Conservation (phyloP, 2,888 invertebrate genomes). For the Cephus spinipes region DNA sequence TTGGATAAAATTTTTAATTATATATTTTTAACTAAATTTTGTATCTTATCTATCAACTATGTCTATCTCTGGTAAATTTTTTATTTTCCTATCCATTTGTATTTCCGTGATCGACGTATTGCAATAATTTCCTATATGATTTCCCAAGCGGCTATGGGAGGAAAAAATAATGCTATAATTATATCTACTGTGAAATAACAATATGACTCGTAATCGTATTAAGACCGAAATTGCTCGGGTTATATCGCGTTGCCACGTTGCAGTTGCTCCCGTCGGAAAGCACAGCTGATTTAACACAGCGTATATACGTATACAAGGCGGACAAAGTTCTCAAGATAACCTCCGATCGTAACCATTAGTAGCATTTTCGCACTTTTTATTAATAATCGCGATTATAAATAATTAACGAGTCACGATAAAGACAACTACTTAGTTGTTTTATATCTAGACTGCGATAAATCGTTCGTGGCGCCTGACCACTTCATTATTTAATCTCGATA, state of each 20-base stretch:
- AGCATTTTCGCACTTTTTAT: slow-evolving; percentile 14
- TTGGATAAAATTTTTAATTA: not conserved
- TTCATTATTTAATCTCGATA: not conserved
- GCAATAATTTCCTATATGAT: slow-evolving; percentile 13
- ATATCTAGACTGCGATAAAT: not conserved
- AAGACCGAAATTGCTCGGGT: slow-evolving; percentile 4
- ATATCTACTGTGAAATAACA: not conserved
- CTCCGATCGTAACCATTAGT: slow-evolving; percentile 13
- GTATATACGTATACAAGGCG: slow-evolving; percentile 10
- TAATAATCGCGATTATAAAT: slow-evolving; percentile 5
- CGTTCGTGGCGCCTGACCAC: not conserved
- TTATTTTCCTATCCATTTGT: not conserved
- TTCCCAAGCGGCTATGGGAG: slow-evolving; percentile 12
- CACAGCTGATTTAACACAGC: not conserved
- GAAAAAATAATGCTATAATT: not conserved
- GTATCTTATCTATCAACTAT: not conserved
- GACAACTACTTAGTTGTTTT: not conserved
- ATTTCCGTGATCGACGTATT: not conserved
- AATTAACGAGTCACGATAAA: not conserved
- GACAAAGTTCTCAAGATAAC: slow-evolving; percentile 31
- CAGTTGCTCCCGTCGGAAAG: slow-evolving; percentile 27
- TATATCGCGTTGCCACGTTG: not conserved
- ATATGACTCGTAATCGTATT: slow-evolving; percentile 17
- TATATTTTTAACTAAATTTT: not conserved
- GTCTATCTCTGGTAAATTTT: not conserved